These are phyloP conservation scores for Crocidura indochinensis DNA, from an alignment of 2,797 vertebrate genomes.

Conservation along the genomic window DNA sequence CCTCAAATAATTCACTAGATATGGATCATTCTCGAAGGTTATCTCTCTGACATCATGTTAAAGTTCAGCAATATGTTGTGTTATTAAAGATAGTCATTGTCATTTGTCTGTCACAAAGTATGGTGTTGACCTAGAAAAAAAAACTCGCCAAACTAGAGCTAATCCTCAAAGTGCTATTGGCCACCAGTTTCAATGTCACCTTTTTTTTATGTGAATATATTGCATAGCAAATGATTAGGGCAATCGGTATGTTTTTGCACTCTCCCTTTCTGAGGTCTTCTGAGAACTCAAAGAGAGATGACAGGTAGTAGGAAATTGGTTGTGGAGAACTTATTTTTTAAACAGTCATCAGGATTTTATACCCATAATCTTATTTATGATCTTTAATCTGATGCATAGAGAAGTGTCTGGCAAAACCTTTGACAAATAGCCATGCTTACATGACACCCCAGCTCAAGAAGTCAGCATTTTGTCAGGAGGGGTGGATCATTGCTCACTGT, in stretches of 20 bases:
- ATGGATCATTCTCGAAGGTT: slow-evolving; percentile 33
- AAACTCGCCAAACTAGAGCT: not conserved
- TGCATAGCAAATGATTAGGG: not conserved
- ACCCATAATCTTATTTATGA: not conserved
- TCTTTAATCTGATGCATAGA: not conserved
- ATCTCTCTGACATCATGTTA: slow-evolving; percentile 16
- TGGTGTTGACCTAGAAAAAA: slow-evolving; percentile 43
- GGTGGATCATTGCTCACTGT: not conserved
- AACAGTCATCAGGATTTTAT: not conserved
- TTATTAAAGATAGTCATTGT: slow-evolving; percentile 14
- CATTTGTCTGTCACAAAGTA: not conserved
- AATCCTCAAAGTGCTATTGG: slow-evolving; percentile 9
- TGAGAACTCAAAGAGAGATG: not conserved
- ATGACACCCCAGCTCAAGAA: not conserved
- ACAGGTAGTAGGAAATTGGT: not conserved
- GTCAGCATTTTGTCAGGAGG: not conserved
- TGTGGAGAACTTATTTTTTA: not conserved
- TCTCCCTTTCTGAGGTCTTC: not conserved
- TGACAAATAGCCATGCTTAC: not conserved
- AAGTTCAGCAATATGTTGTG: slow-evolving; percentile 21
- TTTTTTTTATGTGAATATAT: not conserved
- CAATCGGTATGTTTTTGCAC: not conserved
- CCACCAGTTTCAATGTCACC: not conserved
- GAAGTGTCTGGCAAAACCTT: not conserved
- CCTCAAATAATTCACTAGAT: slow-evolving; percentile 51